These are phyloP conservation scores for Heliconius hermathena DNA, from an alignment of 1,140 invertebrate genomes.

Conservation along the genomic window DNA sequence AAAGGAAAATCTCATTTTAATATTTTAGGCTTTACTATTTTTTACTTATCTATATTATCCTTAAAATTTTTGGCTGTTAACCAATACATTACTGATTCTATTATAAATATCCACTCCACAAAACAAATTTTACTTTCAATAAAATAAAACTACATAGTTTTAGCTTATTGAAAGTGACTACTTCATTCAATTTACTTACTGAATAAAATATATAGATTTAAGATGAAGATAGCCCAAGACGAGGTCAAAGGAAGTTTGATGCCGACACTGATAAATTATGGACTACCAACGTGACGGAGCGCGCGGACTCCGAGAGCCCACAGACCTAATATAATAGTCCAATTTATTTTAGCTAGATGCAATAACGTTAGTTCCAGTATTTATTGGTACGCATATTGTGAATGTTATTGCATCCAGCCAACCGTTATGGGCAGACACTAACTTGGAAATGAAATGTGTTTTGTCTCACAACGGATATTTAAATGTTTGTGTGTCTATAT, in stretches of 20 bases:
- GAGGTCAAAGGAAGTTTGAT: conserved; percentile 23
- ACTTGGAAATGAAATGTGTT: conserved; percentile 21
- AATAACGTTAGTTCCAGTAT: conserved; percentile 26
- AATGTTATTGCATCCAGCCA: conserved; percentile 21
- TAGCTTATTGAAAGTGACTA: neutral
- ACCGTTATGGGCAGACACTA: conserved; percentile 21
- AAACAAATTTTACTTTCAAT: neutral
- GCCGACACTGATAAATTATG: conserved; percentile 23
- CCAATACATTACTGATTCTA: no score
- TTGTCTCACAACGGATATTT: conserved; percentile 10
- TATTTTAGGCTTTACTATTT: neutral
- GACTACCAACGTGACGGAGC: conserved; percentile 10
- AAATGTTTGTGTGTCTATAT: neutral
- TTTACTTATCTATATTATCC: no score
- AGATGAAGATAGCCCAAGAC: conserved; percentile 12
- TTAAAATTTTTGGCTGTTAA: no score
- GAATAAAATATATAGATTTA: conserved; percentile 8
- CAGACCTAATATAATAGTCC: conserved; percentile 22
- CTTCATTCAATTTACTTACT: neutral
- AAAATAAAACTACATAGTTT: neutral
- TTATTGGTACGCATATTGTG: conserved; percentile 28
- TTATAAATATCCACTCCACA: neutral
- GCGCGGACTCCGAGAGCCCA: conserved; percentile 8
- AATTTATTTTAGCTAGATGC: conserved; percentile 25
- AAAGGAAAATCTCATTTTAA: neutral